Percentiles rank a stretch among this genome's conserved stretches.
Evolutionary conservation across 2,797 vertebrate species (phyloP).

Genomic region (Xiphophorus birchmanni): DNA sequence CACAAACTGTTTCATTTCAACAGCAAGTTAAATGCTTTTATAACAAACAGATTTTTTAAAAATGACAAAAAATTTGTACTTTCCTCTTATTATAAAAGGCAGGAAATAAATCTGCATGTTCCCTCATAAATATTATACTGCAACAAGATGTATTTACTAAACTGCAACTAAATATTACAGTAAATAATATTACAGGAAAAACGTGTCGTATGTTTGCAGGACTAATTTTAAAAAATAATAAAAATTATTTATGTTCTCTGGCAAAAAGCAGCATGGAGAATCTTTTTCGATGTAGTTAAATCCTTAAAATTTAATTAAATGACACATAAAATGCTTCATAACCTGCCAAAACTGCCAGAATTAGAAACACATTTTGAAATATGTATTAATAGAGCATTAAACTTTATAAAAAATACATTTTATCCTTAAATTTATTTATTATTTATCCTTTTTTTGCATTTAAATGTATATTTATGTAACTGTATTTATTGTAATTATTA

Average conservation of each 20-base stretch:
- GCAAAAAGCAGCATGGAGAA: not conserved
- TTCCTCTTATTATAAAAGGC: not conserved
- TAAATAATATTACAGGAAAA: not conserved
- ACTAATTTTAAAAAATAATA: not conserved
- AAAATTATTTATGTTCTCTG: not conserved
- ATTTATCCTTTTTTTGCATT: not conserved
- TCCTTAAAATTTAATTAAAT: too few species aligned
- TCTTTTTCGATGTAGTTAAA: not conserved
- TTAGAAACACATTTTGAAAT: not conserved
- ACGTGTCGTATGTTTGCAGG: not conserved
- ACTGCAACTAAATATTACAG: not conserved
- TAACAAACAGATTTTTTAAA: not conserved
- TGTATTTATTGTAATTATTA: not conserved
- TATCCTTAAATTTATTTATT: not conserved
- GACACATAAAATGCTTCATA: too few species aligned
- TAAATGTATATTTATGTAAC: not conserved
- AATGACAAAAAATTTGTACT: not conserved
- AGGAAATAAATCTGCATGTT: not conserved
- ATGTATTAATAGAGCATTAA: not conserved
- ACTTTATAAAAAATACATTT: not conserved
- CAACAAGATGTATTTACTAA: not conserved
- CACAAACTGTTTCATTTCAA: not conserved
- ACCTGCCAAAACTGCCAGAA: not conserved
- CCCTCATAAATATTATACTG: not conserved
- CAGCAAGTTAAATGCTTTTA: not conserved